Conservation (phyloP, 2,113 vertebrate genomes). For the Protomyctophum bolini region DNA sequence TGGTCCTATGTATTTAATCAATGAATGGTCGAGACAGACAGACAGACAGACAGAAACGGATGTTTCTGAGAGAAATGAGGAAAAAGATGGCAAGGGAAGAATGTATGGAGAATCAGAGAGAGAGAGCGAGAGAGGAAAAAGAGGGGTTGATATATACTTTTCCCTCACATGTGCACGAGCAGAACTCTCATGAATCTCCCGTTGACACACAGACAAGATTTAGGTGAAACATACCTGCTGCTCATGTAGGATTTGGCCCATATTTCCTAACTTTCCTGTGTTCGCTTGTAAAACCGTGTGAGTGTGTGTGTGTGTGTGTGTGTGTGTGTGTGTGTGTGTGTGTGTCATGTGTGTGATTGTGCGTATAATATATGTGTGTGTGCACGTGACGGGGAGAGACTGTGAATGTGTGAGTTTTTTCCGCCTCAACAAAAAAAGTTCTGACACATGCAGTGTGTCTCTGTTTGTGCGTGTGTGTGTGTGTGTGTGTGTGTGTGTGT, state of each 20-base stretch:
- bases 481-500: slow-evolving; percentile 5
- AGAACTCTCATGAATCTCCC: neutral
- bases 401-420: neutral
- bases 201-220: neutral
- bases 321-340: slow-evolving; percentile 9
- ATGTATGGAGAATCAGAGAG: neutral
- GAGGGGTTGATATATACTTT: slow-evolving; percentile 23
- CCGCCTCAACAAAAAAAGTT: too few relatives aligned
- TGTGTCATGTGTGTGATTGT: neutral
- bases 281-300: neutral
- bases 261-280: slow-evolving; percentile 9
- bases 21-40: neutral
- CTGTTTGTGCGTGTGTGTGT: neutral
- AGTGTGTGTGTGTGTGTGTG: slow-evolving; percentile 11
- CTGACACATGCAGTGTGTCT: neutral
- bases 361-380: too few relatives aligned
- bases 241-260: slow-evolving; percentile 16
- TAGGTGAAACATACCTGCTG: neutral
- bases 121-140: slow-evolving; percentile 5
- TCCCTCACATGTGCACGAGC: slow-evolving; percentile 4
- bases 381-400: neutral
- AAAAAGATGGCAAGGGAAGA: neutral
- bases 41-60: neutral
- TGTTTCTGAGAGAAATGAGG: too few relatives aligned
- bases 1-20: too few relatives aligned